phyloP scores from a whole-genome alignment of 2,888 invertebrate genomes.

The Leptura quadrifasciata region DNA sequence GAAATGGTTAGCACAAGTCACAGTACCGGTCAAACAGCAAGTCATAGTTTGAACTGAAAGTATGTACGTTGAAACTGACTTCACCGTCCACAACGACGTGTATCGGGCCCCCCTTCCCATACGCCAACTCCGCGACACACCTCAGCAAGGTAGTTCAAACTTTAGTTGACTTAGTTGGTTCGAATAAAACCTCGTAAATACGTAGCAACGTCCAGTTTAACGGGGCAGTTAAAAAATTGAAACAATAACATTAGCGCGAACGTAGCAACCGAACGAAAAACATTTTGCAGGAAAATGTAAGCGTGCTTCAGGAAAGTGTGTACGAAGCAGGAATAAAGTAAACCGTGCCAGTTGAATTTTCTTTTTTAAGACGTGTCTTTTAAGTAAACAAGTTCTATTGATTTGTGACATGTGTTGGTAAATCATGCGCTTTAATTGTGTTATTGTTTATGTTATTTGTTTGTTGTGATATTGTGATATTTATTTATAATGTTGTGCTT shows the following conservation, averaged over 20 bases:
- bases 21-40: conserved; percentile 51
- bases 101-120: conserved; percentile 59
- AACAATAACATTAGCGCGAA: conserved; percentile 53
- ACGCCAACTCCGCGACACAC: conserved; percentile 61
- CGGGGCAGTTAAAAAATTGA: conserved; percentile 41
- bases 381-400: conserved; percentile 63
- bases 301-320: conserved; percentile 31
- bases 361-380: conserved; percentile 52
- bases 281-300: conserved; percentile 57
- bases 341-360: conserved; percentile 52
- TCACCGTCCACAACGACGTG: conserved; percentile 37
- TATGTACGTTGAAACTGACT: conserved; percentile 36
- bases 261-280: conserved; percentile 24
- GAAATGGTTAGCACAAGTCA: conserved; percentile 33
- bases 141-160: conserved; percentile 64
- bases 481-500: conserved; percentile 59
- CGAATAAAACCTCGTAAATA: conserved; percentile 61
- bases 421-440: conserved; percentile 56
- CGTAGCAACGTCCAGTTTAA: conserved; percentile 45
- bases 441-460: conserved; percentile 52
- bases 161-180: conserved; percentile 61
- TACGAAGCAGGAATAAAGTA: conserved; percentile 46
- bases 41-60: conserved; percentile 47
- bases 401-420: conserved; percentile 60
- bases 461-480: conserved; percentile 49